Evolutionary conservation across 2,113 vertebrate genomes (phyloP).

Genomic region (Climacteris rufus): DNA sequence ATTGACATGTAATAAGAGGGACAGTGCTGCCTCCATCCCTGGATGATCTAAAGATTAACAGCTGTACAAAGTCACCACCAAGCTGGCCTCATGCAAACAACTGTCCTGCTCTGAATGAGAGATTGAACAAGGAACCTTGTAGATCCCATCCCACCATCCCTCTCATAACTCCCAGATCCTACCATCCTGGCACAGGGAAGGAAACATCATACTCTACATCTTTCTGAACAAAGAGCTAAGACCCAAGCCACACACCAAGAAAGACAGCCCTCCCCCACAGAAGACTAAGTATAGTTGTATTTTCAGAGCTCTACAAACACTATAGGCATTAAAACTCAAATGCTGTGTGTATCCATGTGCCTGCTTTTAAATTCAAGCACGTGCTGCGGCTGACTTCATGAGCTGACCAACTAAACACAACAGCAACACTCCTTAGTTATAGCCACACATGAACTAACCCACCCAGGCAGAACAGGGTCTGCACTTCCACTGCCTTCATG

Average conservation of each 20-base stretch:
- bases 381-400: not conserved
- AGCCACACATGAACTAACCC: accelerated
- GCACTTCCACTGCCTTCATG: not conserved
- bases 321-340: accelerated
- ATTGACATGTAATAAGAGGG: not conserved
- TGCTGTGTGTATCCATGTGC: not conserved
- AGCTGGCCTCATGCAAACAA: not conserved
- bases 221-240: not conserved
- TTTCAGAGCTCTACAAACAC: not conserved
- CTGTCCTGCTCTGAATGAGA: not conserved
- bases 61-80: not conserved
- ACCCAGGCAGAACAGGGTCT: not conserved
- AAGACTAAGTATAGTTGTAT: not conserved
- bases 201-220: not conserved
- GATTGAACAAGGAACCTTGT: not conserved
- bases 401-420: not conserved
- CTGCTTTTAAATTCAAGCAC: not conserved
- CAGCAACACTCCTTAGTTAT: not conserved
- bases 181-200: not conserved
- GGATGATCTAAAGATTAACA: not conserved
- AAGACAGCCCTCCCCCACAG: not conserved
- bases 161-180: not conserved
- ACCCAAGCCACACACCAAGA: not conserved
- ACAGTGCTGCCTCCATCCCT: not conserved
- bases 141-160: not conserved